Conservation (phyloP, 2,888 invertebrate species). For the Clistopyga incitator region DNA sequence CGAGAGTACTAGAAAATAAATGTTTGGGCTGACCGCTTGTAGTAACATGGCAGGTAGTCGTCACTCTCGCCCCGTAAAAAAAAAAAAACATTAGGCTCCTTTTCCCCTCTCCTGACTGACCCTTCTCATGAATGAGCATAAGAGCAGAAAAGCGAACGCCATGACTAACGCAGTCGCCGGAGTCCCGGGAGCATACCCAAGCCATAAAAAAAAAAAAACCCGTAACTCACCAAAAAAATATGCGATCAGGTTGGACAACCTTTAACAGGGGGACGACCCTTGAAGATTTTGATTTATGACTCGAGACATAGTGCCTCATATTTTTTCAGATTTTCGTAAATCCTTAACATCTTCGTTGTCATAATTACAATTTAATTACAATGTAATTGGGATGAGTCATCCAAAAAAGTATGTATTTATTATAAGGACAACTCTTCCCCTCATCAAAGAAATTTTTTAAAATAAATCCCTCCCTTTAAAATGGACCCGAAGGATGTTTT, state of each 20-base stretch:
- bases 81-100: slow-evolving; percentile 50
- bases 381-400: background rate
- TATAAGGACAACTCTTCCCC: too few relatives aligned
- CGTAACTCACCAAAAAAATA: slow-evolving; percentile 12
- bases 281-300: slow-evolving; percentile 51
- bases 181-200: slow-evolving; percentile 16
- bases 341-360: background rate
- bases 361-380: slow-evolving; percentile 18
- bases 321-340: slow-evolving; percentile 6
- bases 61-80: slow-evolving; percentile 19
- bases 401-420: too few relatives aligned
- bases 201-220: slow-evolving; percentile 46
- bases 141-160: slow-evolving; percentile 11
- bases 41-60: slow-evolving; percentile 36
- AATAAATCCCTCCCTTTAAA: too few relatives aligned
- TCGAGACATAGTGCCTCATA: background rate
- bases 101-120: slow-evolving; percentile 38
- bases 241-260: slow-evolving; percentile 1
- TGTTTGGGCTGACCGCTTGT: slow-evolving; percentile 5
- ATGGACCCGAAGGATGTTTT: too few relatives aligned
- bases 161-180: slow-evolving; percentile 17
- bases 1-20: slow-evolving; percentile 23
- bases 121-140: slow-evolving; percentile 20
- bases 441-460: too few relatives aligned
- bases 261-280: slow-evolving; percentile 1